phyloP scores from a whole-genome alignment of 2,113 vertebrate genomes.

The Mungos mungo region DNA sequence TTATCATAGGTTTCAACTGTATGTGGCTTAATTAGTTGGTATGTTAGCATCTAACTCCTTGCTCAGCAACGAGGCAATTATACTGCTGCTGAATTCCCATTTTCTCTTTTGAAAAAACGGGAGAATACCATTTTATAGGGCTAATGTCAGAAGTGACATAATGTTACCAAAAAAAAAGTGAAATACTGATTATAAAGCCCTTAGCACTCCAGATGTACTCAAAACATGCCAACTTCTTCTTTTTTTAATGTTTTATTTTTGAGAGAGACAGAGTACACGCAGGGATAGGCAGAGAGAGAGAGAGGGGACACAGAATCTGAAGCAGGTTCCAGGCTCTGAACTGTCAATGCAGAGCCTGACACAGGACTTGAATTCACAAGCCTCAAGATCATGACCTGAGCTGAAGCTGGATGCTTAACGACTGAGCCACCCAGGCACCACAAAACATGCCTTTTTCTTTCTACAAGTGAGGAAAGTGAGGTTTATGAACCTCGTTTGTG shows the following conservation, averaged over 20 bases:
- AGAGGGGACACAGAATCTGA: too few species aligned
- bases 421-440: too few species aligned
- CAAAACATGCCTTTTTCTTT: not conserved
- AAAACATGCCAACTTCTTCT: not conserved
- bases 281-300: too few species aligned
- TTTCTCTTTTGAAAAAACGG: not conserved
- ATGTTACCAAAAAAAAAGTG: not conserved
- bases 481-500: not conserved
- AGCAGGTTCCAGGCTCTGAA: too few species aligned
- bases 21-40: not conserved
- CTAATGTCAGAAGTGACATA: not conserved
- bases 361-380: too few species aligned
- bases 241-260: not conserved
- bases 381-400: too few species aligned
- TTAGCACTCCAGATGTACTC: not conserved
- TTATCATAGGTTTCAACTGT: not conserved
- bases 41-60: not conserved
- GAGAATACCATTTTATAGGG: not conserved
- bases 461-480: not conserved
- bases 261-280: too few species aligned
- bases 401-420: too few species aligned
- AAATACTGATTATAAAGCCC: not conserved
- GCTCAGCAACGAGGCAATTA: not conserved
- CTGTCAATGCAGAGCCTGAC: too few species aligned
- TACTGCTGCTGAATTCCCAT: not conserved